Conservation (phyloP, 2,113 vertebrate genomes). For the Bubo bubo region DNA sequence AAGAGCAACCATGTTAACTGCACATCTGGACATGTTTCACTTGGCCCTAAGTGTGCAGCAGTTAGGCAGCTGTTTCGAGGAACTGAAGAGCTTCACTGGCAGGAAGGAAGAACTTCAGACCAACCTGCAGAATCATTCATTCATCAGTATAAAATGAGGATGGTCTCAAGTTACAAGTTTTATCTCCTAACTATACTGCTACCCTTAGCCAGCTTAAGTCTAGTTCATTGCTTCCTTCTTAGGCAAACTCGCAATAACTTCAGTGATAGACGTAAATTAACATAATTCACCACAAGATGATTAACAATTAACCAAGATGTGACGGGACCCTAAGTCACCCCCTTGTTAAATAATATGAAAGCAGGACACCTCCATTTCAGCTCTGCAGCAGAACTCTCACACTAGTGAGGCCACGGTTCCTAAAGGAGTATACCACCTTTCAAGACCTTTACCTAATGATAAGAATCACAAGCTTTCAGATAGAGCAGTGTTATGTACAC, state of each 20-base stretch:
- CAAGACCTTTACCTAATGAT: background rate
- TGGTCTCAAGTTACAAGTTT: background rate
- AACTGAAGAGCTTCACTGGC: background rate
- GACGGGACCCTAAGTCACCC: background rate
- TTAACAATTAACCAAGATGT: background rate
- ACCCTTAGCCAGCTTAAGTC: background rate
- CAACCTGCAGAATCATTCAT: background rate
- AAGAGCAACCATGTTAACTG: background rate
- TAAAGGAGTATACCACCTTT: background rate
- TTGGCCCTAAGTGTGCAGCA: background rate
- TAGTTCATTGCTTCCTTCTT: background rate
- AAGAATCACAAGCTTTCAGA: background rate
- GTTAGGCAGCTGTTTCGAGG: background rate
- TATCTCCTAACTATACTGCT: background rate
- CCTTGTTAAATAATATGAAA: background rate
- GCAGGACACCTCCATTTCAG: background rate
- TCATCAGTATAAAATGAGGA: background rate
- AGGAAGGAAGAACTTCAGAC: background rate
- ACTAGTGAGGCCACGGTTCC: background rate
- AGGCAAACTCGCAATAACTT: background rate
- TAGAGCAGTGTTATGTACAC: background rate
- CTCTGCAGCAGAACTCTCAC: background rate
- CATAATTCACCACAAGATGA: background rate
- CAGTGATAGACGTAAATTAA: background rate
- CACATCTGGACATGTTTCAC: accelerated